Conservation (phyloP, 2,797 vertebrate species). For the Molossus molossus region DNA sequence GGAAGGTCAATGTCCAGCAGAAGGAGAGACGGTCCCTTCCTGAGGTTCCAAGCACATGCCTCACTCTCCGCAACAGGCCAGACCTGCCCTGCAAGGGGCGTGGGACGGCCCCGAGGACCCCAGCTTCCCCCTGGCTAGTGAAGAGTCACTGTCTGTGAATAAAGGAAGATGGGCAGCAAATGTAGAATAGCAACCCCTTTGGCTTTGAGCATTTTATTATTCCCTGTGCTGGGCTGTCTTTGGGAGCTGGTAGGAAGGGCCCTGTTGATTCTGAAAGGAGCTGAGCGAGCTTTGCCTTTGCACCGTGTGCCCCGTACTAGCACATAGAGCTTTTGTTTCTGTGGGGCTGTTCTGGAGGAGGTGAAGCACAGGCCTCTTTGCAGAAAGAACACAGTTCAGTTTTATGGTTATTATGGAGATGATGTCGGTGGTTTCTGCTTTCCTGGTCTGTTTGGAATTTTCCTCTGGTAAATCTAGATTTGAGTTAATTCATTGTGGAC, state of each 20-base stretch:
- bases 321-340: background rate
- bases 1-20: background rate
- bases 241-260: background rate
- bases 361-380: background rate
- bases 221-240: background rate
- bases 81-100: background rate
- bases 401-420: background rate
- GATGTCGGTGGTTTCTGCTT: slow-evolving; percentile 1
- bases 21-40: background rate
- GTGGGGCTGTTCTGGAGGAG: slow-evolving; percentile 3
- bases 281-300: background rate
- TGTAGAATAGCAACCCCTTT: background rate
- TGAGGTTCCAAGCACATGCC: background rate
- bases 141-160: background rate
- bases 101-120: background rate
- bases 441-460: slow-evolving; percentile 46
- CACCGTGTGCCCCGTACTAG: background rate
- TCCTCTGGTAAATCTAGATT: slow-evolving; percentile 43
- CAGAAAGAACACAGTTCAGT: background rate
- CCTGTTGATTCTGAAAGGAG: background rate
- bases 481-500: background rate
- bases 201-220: background rate
- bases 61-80: background rate
- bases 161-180: background rate
- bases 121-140: background rate